Evolutionary conservation across 2,888 invertebrate genomes (phyloP).

Genomic region (Criorhina ranunculi): DNA sequence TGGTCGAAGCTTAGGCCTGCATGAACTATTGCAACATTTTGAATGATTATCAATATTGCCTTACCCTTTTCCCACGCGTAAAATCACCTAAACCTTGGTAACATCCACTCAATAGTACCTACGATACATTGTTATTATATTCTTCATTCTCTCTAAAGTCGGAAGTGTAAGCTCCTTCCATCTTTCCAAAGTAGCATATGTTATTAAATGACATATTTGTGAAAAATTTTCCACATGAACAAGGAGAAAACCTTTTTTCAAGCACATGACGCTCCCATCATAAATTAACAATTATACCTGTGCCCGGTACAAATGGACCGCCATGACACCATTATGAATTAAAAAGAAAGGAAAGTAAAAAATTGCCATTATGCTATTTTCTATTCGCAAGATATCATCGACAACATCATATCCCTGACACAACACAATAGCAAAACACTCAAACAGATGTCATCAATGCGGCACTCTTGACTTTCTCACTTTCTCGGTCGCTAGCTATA

Average conservation of each 20-base stretch:
- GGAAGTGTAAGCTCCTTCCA: background rate
- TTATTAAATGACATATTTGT: background rate
- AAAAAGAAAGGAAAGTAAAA: slow-evolving; percentile 12
- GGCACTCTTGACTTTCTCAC: slow-evolving; percentile 31
- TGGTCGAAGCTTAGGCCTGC: no score
- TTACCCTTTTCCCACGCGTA: no score
- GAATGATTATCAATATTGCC: no score
- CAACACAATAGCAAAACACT: slow-evolving; percentile 62
- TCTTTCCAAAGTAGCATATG: background rate
- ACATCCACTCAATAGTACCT: no score
- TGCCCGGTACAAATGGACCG: slow-evolving; percentile 27
- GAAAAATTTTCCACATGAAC: background rate
- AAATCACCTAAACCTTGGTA: no score
- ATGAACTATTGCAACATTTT: no score
- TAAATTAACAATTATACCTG: slow-evolving; percentile 46
- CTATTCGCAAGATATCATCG: slow-evolving; percentile 67
- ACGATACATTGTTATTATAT: no score
- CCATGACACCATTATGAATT: slow-evolving; percentile 44
- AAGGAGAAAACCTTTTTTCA: background rate
- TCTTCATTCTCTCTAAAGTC: no score
- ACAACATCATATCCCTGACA: slow-evolving; percentile 44
- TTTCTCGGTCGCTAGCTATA: background rate
- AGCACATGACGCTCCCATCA: slow-evolving; percentile 59
- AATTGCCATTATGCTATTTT: slow-evolving; percentile 67
- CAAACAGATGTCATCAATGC: slow-evolving; percentile 70